phyloP scores from a whole-genome alignment of 2,113 vertebrate species.

The Micronycteris hirsuta region DNA sequence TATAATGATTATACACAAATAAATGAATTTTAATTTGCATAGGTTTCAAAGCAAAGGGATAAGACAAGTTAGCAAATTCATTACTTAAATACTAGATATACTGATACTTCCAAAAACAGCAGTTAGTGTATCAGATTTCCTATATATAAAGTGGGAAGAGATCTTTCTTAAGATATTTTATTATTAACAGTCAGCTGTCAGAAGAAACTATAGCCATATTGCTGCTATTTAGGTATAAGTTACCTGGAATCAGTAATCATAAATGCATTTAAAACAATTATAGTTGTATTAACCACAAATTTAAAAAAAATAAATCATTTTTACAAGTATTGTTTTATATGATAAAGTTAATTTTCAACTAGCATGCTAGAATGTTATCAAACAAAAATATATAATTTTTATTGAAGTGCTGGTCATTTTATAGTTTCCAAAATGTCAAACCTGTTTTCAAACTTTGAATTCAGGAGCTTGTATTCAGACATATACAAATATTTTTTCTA shows the following conservation, averaged over 20 bases:
- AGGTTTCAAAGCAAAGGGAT: background rate
- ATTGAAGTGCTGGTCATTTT: background rate
- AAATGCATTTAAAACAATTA: background rate
- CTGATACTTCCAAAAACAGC: background rate
- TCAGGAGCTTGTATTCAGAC: background rate
- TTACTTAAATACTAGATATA: background rate
- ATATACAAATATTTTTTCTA: conserved; percentile 26
- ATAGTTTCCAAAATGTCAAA: background rate
- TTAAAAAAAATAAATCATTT: background rate
- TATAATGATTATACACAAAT: background rate
- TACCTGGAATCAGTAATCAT: background rate
- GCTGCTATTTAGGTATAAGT: background rate
- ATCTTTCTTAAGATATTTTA: background rate
- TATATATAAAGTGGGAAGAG: background rate
- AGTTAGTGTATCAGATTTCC: background rate
- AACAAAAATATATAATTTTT: background rate
- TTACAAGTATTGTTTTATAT: background rate
- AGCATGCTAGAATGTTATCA: background rate
- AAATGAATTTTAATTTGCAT: background rate
- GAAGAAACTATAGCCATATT: background rate
- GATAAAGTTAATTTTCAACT: conserved; percentile 24
- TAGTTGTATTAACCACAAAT: background rate
- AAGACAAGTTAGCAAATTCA: background rate
- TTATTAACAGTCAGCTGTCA: background rate
- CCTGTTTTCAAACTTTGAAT: conserved; percentile 7